Evolutionary conservation across 37 sponge, comb jelly and placozoan species (phyloP), one percentile per base, ranked within the genome.

Genomic region (Ianthella basta): DNA sequence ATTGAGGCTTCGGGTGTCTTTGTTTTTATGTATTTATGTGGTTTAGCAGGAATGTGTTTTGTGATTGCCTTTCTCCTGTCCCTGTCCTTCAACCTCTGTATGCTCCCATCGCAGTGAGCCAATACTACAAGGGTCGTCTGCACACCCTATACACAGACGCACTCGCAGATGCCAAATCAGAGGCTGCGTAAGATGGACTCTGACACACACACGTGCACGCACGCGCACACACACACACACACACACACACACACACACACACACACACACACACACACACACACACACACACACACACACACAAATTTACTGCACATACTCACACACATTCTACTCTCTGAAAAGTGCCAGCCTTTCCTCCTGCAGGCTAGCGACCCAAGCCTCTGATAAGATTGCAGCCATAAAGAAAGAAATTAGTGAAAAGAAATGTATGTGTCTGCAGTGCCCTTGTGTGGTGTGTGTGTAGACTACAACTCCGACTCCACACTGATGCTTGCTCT

Each of bases 101-200:
- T 80, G 60, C 55, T 27, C 16, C 13, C 30, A 29, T n/a, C 59
- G 33, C 61, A 82, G 82, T 82, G 40, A 63, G 37, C 20, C 82
- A 60, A 10, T 40, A 23, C 24, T 55, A 63, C 66, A 82, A 61
- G 34, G 53, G 20, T 15, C 60, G 61, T 15, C 82, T 82, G 4
- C 82, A 82, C 0, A 64, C 73, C 13, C 75, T 87, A 59, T 94
- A 94, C 54, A 57, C 85, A 14, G 88, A 82, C 82, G 88, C 94
- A 55, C 78, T 89, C 29, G 68, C 84, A 32, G 89, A 89, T 21
- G 89, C 95, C 13, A 94, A 94, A 82, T 83, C 77, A 34, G 94
- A 94, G 32, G 78, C 79, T 29, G 86, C 60, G 94, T 94, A 59
- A 72, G 88, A 79, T 14, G 15, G 36, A 12, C 27, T 24, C 19